Conservation (phyloP, 1,140 invertebrate genomes). For the Aphidius ervi region DNA sequence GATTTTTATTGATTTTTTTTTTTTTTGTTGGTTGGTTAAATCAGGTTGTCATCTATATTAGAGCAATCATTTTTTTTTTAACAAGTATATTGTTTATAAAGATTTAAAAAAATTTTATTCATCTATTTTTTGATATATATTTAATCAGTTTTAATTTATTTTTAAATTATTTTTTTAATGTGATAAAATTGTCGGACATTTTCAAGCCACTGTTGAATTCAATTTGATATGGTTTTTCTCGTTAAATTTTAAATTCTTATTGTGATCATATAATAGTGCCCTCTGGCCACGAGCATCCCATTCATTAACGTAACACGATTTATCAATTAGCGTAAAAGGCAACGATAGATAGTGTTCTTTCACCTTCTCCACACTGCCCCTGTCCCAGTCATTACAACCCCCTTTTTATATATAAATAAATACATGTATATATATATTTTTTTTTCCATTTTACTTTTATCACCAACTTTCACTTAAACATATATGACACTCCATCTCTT, state of each 20-base stretch:
- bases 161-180: too few species aligned
- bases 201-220: too few species aligned
- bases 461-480: slow-evolving; percentile 8
- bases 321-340: slow-evolving; percentile 56
- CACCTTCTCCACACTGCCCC: neutral
- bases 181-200: too few species aligned
- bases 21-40: neutral
- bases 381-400: slow-evolving; percentile 3
- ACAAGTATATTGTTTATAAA: too few species aligned
- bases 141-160: too few species aligned
- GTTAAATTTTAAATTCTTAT: too few species aligned
- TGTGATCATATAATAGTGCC: neutral
- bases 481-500: neutral
- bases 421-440: too few species aligned
- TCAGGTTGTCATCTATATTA: too few species aligned
- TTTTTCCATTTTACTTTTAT: slow-evolving; percentile 1
- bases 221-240: too few species aligned
- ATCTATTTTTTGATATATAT: too few species aligned
- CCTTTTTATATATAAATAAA: slow-evolving; percentile 7
- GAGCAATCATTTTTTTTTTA: too few species aligned
- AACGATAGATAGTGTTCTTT: slow-evolving; percentile 50
- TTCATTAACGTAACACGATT: slow-evolving; percentile 55
- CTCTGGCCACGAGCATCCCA: slow-evolving; percentile 31
- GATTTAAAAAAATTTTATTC: too few species aligned
- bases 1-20: slow-evolving; percentile 2